phyloP scores from a whole-genome alignment of 1,140 invertebrate genomes.

The Drosophila dunni region DNA sequence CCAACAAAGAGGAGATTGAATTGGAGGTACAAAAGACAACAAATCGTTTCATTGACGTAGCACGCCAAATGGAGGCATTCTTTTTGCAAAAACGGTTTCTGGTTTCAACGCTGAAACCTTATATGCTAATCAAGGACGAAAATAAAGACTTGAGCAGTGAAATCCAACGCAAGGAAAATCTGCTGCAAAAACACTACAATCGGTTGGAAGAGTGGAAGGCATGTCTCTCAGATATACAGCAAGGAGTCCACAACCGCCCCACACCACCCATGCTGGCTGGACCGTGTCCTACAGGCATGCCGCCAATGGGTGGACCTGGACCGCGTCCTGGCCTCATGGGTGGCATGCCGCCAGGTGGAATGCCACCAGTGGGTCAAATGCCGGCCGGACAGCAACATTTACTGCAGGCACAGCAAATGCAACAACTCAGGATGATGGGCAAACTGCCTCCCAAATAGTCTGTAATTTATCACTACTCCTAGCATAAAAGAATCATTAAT shows the following conservation, averaged over 20 bases:
- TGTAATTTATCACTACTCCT: constrained; percentile 26
- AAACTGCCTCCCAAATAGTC: constrained; percentile 69
- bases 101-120: constrained; percentile 95
- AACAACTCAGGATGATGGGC: constrained; percentile 85
- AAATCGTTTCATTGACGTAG: constrained; percentile 94
- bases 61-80: constrained; percentile 96
- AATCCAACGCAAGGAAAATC: constrained; percentile 93
- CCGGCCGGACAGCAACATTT: constrained; percentile 84
- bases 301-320: constrained; percentile 56
- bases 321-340: constrained; percentile 64
- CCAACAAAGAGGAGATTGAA: constrained; percentile 93
- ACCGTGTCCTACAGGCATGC: constrained; percentile 52
- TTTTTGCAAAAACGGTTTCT: constrained; percentile 96
- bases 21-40: constrained; percentile 94
- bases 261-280: constrained; percentile 57
- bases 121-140: constrained; percentile 96
- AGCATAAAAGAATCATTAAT: constrained; percentile 25
- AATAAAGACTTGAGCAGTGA: constrained; percentile 93
- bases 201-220: constrained; percentile 96
- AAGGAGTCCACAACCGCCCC: constrained; percentile 76
- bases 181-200: constrained; percentile 95
- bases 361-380: constrained; percentile 58
- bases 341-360: constrained; percentile 58
- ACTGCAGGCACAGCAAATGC: constrained; percentile 85
- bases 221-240: constrained; percentile 89